These are phyloP conservation scores for Cyaniris semiargus DNA, from an alignment of 2,888 invertebrate species.

Conservation along the genomic window DNA sequence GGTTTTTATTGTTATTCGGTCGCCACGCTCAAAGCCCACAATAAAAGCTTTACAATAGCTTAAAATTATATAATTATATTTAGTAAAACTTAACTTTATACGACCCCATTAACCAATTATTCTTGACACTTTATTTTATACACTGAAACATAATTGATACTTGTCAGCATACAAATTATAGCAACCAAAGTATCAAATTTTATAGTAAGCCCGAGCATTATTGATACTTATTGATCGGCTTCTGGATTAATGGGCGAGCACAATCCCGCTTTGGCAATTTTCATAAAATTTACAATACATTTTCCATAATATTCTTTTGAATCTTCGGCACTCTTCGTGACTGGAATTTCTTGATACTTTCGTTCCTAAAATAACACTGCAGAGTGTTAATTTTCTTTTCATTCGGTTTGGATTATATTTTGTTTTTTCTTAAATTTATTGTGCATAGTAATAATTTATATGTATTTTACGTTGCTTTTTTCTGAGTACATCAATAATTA, in stretches of 20 bases:
- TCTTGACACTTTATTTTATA: neutral
- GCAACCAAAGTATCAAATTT: neutral
- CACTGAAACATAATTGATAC: neutral
- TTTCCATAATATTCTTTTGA: slow-evolving; percentile 20
- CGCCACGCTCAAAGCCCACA: too few species aligned
- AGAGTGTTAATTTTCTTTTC: neutral
- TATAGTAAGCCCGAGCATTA: slow-evolving; percentile 8
- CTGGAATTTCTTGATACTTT: neutral
- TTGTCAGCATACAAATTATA: neutral
- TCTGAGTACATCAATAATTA: too few species aligned
- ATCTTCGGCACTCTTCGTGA: slow-evolving; percentile 6
- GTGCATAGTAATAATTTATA: neutral
- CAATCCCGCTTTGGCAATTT: slow-evolving; percentile 12
- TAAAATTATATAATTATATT: too few species aligned
- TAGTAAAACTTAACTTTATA: too few species aligned
- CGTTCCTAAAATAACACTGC: neutral
- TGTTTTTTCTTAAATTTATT: neutral
- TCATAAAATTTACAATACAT: slow-evolving; percentile 23
- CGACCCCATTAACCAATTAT: too few species aligned
- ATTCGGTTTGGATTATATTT: neutral
- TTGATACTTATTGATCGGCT: neutral
- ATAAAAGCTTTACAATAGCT: too few species aligned
- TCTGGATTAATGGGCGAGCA: neutral
- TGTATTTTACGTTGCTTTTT: too few species aligned
- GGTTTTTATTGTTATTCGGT: too few species aligned